Percentiles rank a stretch among this genome's conserved stretches.
Conservation (phyloP, 1,140 invertebrate species). For the Lordiphosa stackelbergi region DNA sequence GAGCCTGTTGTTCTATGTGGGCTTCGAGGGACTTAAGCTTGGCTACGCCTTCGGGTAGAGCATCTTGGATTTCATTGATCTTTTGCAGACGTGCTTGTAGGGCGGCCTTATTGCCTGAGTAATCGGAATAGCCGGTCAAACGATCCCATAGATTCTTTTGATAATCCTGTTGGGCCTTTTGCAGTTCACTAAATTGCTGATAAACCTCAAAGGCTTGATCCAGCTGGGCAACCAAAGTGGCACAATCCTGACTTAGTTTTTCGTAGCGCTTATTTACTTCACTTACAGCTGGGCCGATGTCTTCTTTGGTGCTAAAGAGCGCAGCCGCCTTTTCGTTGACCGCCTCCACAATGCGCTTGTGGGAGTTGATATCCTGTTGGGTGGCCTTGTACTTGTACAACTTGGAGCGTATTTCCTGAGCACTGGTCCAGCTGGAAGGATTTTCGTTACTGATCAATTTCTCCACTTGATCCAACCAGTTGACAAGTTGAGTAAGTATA, state of each 20-base stretch:
- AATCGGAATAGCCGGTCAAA: conserved; percentile 86
- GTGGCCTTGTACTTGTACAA: conserved; percentile 91
- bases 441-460: conserved; percentile 86
- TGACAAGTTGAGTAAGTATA: conserved; percentile 86
- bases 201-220: conserved; percentile 87
- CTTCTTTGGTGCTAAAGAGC: conserved; percentile 80
- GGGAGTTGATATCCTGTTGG: conserved; percentile 92
- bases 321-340: conserved; percentile 88
- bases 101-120: conserved; percentile 87
- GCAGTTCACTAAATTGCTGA: conserved; percentile 90
- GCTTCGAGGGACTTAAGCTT: conserved; percentile 85
- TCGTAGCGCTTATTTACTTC: conserved; percentile 87
- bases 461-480: conserved; percentile 93
- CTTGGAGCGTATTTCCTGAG: conserved; percentile 92
- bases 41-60: conserved; percentile 84
- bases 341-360: conserved; percentile 93
- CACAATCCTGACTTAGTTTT: conserved; percentile 80
- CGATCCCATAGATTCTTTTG: conserved; percentile 92
- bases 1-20: conserved; percentile 82
- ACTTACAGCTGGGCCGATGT: conserved; percentile 82
- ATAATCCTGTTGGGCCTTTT: conserved; percentile 90
- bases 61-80: conserved; percentile 87
- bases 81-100: conserved; percentile 85
- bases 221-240: conserved; percentile 82
- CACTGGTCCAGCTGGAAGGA: conserved; percentile 82